phyloP scores from a whole-genome alignment of 2,888 invertebrate genomes.

The Dryomyza anilis region DNA sequence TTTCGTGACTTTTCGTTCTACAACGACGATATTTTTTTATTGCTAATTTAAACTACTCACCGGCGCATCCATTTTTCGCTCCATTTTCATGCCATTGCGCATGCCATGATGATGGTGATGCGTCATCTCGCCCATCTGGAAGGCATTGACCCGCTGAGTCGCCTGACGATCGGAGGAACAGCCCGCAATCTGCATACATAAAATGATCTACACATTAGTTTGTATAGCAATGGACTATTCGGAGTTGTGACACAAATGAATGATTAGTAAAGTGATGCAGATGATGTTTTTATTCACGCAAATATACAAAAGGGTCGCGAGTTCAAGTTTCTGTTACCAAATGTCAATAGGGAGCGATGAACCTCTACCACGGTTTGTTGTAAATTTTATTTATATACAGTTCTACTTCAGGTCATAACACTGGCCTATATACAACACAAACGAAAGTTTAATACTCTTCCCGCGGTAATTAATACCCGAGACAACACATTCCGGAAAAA shows the following conservation, averaged over 20 bases:
- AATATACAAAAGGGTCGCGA: constrained; percentile 7
- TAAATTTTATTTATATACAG: no score
- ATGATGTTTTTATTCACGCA: constrained; percentile 41
- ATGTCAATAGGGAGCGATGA: no score
- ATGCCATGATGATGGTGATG: constrained; percentile 63
- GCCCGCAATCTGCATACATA: constrained; percentile 71
- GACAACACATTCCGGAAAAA: no score
- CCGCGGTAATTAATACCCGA: no score
- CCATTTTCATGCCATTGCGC: constrained; percentile 69
- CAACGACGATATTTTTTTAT: neutral
- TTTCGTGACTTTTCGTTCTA: no score
- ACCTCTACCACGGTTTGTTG: no score
- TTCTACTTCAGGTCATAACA: no score
- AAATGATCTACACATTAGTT: constrained; percentile 55
- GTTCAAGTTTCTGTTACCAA: no score
- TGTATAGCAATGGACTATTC: constrained; percentile 44
- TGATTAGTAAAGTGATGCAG: constrained; percentile 53
- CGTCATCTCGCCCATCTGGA: constrained; percentile 84
- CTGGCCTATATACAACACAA: no score
- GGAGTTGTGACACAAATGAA: constrained; percentile 37
- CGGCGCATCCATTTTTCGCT: constrained; percentile 78
- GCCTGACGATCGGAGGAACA: constrained; percentile 77
- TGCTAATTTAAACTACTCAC: constrained; percentile 63
- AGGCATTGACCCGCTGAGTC: constrained; percentile 75
- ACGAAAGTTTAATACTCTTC: no score